A percentile compares a stretch with the other conserved stretches of the same genome.
Evolutionary conservation across 2,797 vertebrate species (phyloP).

Genomic region (Scyliorhinus canicula): DNA sequence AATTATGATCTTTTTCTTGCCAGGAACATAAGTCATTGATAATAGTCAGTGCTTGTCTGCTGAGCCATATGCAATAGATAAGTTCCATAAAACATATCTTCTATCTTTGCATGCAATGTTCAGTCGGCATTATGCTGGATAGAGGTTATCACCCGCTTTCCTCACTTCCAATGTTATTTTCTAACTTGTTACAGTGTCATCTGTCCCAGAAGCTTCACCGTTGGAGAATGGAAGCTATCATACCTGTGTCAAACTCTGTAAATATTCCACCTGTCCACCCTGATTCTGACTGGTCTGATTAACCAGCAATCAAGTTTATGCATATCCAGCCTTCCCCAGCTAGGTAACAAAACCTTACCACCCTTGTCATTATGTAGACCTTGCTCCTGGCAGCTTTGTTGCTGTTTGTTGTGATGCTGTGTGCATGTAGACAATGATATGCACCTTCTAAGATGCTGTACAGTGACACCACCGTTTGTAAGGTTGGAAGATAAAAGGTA

Average conservation of each 20-base stretch:
- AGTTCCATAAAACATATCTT: neutral
- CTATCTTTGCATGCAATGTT: neutral
- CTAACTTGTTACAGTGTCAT: neutral
- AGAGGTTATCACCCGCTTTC: neutral
- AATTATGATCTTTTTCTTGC: neutral
- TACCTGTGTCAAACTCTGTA: neutral
- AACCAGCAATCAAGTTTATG: neutral
- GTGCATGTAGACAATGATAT: no score
- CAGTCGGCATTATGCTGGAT: neutral
- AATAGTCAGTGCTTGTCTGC: neutral
- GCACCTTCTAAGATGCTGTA: no score
- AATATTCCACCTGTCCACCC: neutral
- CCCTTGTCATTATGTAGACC: neutral
- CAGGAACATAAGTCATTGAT: neutral
- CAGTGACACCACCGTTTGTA: no score
- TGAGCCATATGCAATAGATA: neutral
- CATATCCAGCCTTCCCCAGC: neutral
- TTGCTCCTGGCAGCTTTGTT: neutral
- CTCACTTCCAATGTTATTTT: neutral
- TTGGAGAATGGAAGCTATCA: neutral
- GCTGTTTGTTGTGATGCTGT: no score
- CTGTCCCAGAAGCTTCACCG: neutral
- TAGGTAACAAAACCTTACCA: neutral
- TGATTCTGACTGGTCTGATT: neutral
- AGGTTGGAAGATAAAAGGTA: no score